A percentile compares a stretch with the other conserved stretches of the same genome.
Conservation (phyloP, 2,113 vertebrate species). For the Heteronetta atricapilla region DNA sequence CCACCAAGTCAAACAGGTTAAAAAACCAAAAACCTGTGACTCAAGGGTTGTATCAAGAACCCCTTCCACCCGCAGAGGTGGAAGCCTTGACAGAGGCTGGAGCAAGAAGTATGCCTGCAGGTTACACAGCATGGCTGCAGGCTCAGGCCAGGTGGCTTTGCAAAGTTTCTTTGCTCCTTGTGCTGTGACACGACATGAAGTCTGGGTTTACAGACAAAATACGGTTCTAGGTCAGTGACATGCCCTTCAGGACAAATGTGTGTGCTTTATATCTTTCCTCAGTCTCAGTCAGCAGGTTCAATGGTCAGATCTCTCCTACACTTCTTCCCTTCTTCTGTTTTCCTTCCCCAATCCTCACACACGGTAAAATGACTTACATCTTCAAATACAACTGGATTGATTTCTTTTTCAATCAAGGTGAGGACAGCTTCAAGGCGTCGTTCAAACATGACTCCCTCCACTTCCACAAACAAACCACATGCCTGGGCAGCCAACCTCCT, state of each 20-base stretch:
- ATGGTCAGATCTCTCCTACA: neutral
- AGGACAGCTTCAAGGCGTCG: slow-evolving; percentile 83
- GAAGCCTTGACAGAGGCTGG: neutral
- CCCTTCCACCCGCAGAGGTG: neutral
- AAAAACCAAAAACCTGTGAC: neutral
- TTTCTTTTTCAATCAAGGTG: slow-evolving; percentile 85
- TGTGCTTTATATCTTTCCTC: neutral
- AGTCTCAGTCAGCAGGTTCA: neutral
- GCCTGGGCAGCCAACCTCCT: slow-evolving; percentile 87
- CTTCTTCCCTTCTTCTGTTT: neutral
- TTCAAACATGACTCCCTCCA: slow-evolving; percentile 85
- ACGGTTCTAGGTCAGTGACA: neutral
- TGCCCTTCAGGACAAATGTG: neutral
- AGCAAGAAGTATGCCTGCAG: neutral
- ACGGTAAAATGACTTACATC: slow-evolving; percentile 78
- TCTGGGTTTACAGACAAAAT: neutral
- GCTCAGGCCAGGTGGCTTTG: neutral
- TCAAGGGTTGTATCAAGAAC: neutral
- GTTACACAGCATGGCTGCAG: neutral
- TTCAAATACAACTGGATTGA: slow-evolving; percentile 83
- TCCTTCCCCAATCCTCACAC: neutral
- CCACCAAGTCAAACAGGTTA: neutral
- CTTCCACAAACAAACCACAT: slow-evolving; percentile 92
- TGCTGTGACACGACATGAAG: neutral
- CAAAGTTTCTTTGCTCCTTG: neutral